Evolutionary conservation across 2,888 invertebrate genomes (phyloP), one percentile per base, ranked within the genome.

Genomic region (Himalopsyche kuldschensis): DNA sequence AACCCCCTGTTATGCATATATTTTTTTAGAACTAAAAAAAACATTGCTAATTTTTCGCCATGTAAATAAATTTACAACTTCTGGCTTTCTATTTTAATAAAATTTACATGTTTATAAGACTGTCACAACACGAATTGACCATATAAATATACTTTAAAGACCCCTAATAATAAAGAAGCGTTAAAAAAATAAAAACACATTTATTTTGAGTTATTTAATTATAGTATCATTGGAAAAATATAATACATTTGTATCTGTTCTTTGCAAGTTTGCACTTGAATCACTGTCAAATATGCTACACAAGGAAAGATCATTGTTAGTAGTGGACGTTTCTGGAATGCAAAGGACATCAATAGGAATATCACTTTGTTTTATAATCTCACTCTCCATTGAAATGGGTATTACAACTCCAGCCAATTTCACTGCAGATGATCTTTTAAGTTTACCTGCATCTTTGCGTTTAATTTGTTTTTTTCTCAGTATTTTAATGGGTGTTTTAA

Each of bases 181-280:
- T 35, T 35, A 35, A 85, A 86, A 41, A 84, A 87, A 78, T 88
- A 89, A 85, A 85, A 81, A 35, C 1, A 4, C 6, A 20, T 20
- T 55, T 55, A 15, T 20, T 2, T 11, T 4, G 10, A 55, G n/a
- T 55, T 55, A 55, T 55, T 55, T 55, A 11, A 20, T 69, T 69
- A 69, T 30, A 27, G 69, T 69, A 30, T 69, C 69, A 8, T 24
- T 69, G 27, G 69, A 69, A 69, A 69, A 69, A 69, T 30, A 69
- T 11, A 69, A 11, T 27, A 27, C 4, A 27, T 24, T 27, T 11
- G 69, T 24, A 11, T 30, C 15, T 20, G 20, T 30, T 69, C 27
- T 69, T 20, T 8, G 69, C 10, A 27, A 6, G 24, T 76, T 35
- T 17, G 76, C n/a, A 24, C 32, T 20, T 76, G 76, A 76, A 32